phyloP scores from a whole-genome alignment of 2,797 vertebrate species.

The Spheniscus humboldti region DNA sequence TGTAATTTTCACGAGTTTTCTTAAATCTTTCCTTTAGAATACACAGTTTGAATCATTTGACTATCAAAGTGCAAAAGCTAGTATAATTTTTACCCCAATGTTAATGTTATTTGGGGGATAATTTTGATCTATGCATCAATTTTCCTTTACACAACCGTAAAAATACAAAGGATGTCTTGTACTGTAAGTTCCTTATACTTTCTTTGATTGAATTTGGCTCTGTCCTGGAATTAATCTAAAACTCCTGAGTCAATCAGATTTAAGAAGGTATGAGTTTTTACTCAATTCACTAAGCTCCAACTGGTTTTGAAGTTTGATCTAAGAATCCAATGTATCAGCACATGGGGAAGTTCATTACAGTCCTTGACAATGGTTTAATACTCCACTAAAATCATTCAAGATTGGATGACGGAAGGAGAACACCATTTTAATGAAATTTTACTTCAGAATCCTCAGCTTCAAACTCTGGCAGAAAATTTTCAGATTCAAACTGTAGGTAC shows the following conservation, averaged over 20 bases:
- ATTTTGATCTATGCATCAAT: background rate
- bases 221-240: conserved; percentile 54
- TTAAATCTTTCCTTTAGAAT: background rate
- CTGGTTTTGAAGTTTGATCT: conserved; percentile 20
- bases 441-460: background rate
- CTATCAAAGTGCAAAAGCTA: background rate
- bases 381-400: background rate
- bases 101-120: background rate
- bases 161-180: conserved; percentile 41
- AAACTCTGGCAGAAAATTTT: background rate
- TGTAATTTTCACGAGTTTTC: background rate
- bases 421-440: background rate
- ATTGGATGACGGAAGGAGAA: background rate
- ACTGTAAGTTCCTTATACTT: conserved; percentile 1
- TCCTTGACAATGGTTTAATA: background rate
- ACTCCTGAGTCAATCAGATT: conserved; percentile 43
- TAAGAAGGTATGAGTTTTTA: conserved; percentile 34
- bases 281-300: background rate
- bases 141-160: background rate
- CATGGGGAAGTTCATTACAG: background rate
- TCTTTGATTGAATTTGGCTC: conserved; percentile 25
- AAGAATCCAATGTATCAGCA: background rate
- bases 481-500: background rate
- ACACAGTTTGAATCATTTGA: background rate
- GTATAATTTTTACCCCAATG: background rate